Conservation (phyloP, 2,797 vertebrate genomes). For the Ciconia nigra region DNA sequence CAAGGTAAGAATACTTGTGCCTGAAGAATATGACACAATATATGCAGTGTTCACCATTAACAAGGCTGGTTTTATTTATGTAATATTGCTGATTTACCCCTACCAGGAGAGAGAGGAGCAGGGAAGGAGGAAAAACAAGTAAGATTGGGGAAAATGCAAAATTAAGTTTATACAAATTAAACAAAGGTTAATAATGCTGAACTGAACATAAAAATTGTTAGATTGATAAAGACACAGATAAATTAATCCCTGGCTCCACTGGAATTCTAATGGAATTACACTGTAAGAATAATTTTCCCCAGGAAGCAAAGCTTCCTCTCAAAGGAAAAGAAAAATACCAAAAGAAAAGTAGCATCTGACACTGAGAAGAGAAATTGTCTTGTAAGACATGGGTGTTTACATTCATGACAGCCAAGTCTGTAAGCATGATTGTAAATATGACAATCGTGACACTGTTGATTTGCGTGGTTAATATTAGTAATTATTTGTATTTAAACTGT, state of each 20-base stretch:
- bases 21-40: not conserved
- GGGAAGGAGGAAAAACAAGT: not conserved
- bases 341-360: not conserved
- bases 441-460: not conserved
- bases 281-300: not conserved
- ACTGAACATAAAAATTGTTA: not conserved
- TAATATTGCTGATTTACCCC: not conserved
- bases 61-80: not conserved
- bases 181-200: not conserved
- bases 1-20: not conserved
- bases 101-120: not conserved
- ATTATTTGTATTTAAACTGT: not conserved
- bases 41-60: not conserved
- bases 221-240: not conserved
- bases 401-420: not conserved
- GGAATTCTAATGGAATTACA: not conserved
- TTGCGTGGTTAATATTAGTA: slow-evolving; percentile 8
- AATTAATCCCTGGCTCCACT: not conserved
- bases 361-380: not conserved
- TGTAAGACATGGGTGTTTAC: not conserved
- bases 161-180: not conserved
- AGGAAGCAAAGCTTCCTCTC: not conserved
- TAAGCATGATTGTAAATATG: slow-evolving; percentile 1
- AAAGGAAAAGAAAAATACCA: not conserved
- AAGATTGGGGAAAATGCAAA: not conserved